phyloP scores from a whole-genome alignment of 2,113 vertebrate species.

The Saccopteryx bilineata region DNA sequence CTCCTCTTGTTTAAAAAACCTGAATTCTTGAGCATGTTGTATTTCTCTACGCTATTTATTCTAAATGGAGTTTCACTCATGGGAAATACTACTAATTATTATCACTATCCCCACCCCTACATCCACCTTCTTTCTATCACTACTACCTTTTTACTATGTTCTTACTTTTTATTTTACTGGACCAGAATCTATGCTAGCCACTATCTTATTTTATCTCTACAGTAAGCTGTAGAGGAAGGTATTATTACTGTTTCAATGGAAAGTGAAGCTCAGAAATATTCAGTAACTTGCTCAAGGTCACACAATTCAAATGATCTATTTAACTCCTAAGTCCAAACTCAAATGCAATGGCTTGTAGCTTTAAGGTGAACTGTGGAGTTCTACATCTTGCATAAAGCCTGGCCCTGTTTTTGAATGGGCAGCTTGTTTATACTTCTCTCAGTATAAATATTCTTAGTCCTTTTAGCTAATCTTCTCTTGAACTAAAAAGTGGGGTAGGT shows the following conservation, averaged over 20 bases:
- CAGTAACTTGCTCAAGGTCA: conserved; percentile 4
- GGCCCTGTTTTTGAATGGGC: not conserved
- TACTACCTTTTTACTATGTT: not conserved
- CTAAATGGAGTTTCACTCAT: not conserved
- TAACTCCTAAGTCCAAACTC: not conserved
- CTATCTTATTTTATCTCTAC: not conserved
- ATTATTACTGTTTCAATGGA: not conserved
- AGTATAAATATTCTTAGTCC: not conserved
- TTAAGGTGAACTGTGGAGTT: not conserved
- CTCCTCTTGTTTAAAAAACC: not conserved
- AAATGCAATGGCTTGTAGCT: not conserved
- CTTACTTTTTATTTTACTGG: conserved; percentile 18
- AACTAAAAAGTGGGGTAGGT: not conserved
- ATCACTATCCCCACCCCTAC: not conserved
- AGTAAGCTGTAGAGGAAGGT: not conserved
- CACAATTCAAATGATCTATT: not conserved
- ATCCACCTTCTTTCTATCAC: not conserved
- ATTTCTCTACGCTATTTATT: not conserved
- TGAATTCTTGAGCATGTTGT: not conserved
- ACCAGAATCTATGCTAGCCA: not conserved
- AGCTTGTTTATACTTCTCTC: not conserved
- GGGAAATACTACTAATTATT: not conserved
- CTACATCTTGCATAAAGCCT: not conserved
- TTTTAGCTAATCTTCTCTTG: not conserved
- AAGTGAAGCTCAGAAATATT: not conserved